These are phyloP conservation scores for Podarcis muralis DNA, from an alignment of 2,113 vertebrate species.

Conservation along the genomic window DNA sequence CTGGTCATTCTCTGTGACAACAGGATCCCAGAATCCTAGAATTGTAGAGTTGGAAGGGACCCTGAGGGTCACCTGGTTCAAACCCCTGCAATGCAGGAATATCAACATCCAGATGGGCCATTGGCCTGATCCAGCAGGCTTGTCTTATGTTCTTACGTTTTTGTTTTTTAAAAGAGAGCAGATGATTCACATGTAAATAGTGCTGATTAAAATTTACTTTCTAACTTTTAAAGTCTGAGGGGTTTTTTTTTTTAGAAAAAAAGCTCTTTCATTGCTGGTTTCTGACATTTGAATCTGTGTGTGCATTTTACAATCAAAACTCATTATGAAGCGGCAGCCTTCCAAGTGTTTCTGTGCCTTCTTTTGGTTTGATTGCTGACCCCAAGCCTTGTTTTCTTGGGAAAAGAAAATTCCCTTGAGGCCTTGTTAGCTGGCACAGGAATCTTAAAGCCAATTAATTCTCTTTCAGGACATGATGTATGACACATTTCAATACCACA, in stretches of 20 bases:
- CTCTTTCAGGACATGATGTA: background rate
- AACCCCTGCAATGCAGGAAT: too few relatives aligned
- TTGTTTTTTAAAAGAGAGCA: background rate
- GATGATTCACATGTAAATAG: background rate
- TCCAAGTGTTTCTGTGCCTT: background rate
- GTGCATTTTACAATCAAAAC: background rate
- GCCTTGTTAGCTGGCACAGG: background rate
- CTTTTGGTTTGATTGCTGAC: constrained; percentile 4
- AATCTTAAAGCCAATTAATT: constrained; percentile 28
- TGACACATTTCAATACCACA: background rate
- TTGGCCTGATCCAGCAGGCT: background rate
- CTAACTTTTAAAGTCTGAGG: background rate
- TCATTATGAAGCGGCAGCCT: background rate
- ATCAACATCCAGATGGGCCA: too few relatives aligned
- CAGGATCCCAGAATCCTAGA: background rate
- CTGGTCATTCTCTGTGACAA: background rate
- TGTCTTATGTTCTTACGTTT: background rate
- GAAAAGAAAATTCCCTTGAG: background rate
- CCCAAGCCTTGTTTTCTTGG: background rate
- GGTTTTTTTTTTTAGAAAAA: too few relatives aligned
- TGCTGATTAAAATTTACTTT: background rate
- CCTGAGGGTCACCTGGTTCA: too few relatives aligned
- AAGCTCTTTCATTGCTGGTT: background rate
- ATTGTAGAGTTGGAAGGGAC: too few relatives aligned
- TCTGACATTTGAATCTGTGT: too few relatives aligned